phyloP scores from a whole-genome alignment of 2,113 vertebrate genomes.

The Dascyllus trimaculatus region DNA sequence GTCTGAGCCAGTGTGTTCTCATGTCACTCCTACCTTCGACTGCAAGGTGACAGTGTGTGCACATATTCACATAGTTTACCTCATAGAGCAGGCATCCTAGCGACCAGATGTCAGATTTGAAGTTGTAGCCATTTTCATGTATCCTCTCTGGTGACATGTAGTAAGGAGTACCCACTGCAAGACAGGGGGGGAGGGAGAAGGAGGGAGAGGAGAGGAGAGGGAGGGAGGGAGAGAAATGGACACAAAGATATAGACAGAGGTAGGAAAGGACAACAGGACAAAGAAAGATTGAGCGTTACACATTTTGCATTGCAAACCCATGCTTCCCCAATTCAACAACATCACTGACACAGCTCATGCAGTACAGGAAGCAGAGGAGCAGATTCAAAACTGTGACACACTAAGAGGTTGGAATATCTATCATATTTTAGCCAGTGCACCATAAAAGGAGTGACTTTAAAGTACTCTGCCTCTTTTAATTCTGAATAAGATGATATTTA shows the following conservation, averaged over 20 bases:
- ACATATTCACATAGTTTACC: slow-evolving; percentile 83
- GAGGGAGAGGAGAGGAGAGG: too few species aligned
- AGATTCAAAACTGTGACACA: slow-evolving; percentile 28
- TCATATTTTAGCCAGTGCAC: slow-evolving; percentile 5
- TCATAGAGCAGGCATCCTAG: slow-evolving; percentile 98
- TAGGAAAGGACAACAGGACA: slow-evolving; percentile 21
- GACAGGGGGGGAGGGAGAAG: slow-evolving; percentile 38
- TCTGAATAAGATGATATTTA: slow-evolving; percentile 29
- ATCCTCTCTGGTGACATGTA: slow-evolving; percentile 99
- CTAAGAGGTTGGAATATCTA: slow-evolving; percentile 26
- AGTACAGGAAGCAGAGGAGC: slow-evolving; percentile 19
- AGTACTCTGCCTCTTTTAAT: slow-evolving; percentile 24
- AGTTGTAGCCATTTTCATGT: slow-evolving; percentile 99
- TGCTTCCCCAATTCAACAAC: slow-evolving; percentile 45
- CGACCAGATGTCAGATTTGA: slow-evolving; percentile 99
- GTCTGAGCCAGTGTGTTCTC: slow-evolving; percentile 46
- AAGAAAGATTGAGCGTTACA: slow-evolving; percentile 53
- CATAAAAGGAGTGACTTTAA: slow-evolving; percentile 9
- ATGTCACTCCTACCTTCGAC: slow-evolving; percentile 57
- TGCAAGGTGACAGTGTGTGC: slow-evolving; percentile 66
- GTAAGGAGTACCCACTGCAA: slow-evolving; percentile 98
- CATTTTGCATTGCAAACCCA: slow-evolving; percentile 49
- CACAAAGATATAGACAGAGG: slow-evolving; percentile 21
- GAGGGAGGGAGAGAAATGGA: slow-evolving; percentile 16
- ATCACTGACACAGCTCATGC: slow-evolving; percentile 46